These are phyloP conservation scores for Stenurella melanura DNA, from an alignment of 2,888 invertebrate genomes.

Conservation along the genomic window DNA sequence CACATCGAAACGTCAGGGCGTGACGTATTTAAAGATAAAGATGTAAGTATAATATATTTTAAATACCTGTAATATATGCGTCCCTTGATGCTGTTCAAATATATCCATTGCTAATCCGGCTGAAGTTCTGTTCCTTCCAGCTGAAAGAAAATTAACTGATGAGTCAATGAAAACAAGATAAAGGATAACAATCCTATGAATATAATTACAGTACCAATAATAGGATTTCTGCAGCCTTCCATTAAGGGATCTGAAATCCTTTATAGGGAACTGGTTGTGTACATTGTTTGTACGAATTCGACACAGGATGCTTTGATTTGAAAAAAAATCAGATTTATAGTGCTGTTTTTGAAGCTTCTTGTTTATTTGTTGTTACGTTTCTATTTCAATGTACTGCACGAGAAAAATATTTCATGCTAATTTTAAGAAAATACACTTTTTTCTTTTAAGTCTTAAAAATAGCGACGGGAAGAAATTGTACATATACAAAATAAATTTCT, in stretches of 20 bases:
- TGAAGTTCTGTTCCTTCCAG: constrained; percentile 81
- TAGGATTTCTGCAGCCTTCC: constrained; percentile 33
- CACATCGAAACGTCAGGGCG: background rate
- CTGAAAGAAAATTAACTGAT: constrained; percentile 76
- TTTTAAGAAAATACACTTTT: too few relatives aligned
- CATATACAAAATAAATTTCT: too few relatives aligned
- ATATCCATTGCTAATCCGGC: constrained; percentile 87
- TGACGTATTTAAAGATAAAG: background rate
- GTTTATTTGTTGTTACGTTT: too few relatives aligned
- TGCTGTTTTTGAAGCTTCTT: too few relatives aligned
- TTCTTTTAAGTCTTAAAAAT: too few relatives aligned
- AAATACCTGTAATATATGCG: constrained; percentile 95
- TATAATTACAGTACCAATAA: constrained; percentile 39
- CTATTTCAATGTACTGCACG: too few relatives aligned
- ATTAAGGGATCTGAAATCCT: constrained; percentile 25
- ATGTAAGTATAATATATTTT: background rate
- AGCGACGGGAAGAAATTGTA: too few relatives aligned
- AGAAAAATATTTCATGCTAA: too few relatives aligned
- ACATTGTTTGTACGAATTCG: background rate
- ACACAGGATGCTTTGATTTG: background rate
- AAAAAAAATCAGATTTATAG: background rate
- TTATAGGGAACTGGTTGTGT: background rate
- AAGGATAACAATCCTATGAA: constrained; percentile 46
- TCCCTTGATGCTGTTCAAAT: constrained; percentile 98
- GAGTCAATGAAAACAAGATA: constrained; percentile 39